Conservation (phyloP, 2,888 invertebrate genomes). For the Congeria kusceri region DNA sequence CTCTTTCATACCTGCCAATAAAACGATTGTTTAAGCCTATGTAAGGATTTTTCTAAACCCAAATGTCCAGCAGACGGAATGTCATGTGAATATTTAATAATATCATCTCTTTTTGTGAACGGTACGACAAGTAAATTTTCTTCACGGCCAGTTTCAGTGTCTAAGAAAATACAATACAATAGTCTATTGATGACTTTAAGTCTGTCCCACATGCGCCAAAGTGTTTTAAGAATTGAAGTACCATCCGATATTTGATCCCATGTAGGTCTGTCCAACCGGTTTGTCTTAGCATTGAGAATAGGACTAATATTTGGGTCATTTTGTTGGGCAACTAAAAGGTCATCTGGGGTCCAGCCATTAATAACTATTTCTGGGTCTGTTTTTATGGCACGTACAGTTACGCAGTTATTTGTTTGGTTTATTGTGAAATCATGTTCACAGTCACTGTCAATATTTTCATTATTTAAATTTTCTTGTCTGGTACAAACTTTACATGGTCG, state of each 20-base stretch:
- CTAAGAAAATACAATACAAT: background rate
- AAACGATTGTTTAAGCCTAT: too few relatives aligned
- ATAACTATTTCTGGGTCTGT: background rate
- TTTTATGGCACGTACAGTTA: slow-evolving; percentile 1
- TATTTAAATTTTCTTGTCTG: background rate
- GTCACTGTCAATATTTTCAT: background rate
- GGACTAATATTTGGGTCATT: background rate
- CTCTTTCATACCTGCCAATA: slow-evolving; percentile 49
- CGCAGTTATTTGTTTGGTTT: background rate
- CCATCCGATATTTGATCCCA: background rate
- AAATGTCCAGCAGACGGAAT: slow-evolving; percentile 24
- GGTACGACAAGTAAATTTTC: background rate
- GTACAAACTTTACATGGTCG: slow-evolving; percentile 27
- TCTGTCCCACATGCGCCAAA: slow-evolving; percentile 10
- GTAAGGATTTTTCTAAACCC: slow-evolving; percentile 52
- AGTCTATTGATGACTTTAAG: background rate
- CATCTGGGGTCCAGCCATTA: slow-evolving; percentile 3
- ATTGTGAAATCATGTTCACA: background rate
- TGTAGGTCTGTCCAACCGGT: background rate
- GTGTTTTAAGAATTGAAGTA: background rate
- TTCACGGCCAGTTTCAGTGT: background rate
- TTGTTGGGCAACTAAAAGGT: background rate
- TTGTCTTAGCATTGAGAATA: background rate
- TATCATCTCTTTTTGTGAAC: background rate
- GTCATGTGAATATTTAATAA: slow-evolving; percentile 15